Evolutionary conservation across 37 sponge, comb jelly and placozoan species (phyloP).

Genomic region (Ianthella basta): DNA sequence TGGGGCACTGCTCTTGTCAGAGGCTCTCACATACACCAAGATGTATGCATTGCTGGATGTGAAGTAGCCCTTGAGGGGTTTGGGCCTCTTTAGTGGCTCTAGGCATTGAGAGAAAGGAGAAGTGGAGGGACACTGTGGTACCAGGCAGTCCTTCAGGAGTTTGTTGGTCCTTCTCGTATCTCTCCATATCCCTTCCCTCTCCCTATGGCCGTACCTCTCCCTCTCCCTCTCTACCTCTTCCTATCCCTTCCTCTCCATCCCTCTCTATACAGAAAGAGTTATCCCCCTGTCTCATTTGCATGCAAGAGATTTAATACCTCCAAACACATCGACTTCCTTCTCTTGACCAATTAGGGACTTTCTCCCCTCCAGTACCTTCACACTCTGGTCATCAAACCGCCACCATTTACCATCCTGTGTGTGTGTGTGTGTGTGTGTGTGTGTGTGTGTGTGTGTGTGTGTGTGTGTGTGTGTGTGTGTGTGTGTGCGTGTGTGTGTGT

Average conservation of each 20-base stretch:
- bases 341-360: conserved; percentile 39
- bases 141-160: background rate
- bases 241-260: background rate
- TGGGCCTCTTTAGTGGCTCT: conserved; percentile 16
- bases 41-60: conserved; percentile 51
- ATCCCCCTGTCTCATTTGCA: too few species aligned
- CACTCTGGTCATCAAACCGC: conserved; percentile 54
- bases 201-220: too few species aligned
- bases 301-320: too few species aligned
- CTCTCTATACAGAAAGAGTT: too few species aligned
- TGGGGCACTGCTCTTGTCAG: background rate
- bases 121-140: background rate
- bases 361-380: conserved; percentile 16
- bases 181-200: background rate
- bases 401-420: conserved; percentile 45
- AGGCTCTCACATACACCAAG: conserved; percentile 41
- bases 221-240: too few species aligned
- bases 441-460: too few species aligned
- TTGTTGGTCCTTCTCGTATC: too few species aligned
- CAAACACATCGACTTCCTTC: conserved; percentile 11
- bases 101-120: background rate
- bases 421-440: background rate
- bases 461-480: too few species aligned
- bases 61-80: conserved; percentile 28
- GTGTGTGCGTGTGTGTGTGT: too few species aligned